A percentile compares a stretch with the other conserved stretches of the same genome.
These are phyloP conservation scores for Rhinoraja longicauda DNA, from an alignment of 2,797 vertebrate genomes.

Conservation along the genomic window DNA sequence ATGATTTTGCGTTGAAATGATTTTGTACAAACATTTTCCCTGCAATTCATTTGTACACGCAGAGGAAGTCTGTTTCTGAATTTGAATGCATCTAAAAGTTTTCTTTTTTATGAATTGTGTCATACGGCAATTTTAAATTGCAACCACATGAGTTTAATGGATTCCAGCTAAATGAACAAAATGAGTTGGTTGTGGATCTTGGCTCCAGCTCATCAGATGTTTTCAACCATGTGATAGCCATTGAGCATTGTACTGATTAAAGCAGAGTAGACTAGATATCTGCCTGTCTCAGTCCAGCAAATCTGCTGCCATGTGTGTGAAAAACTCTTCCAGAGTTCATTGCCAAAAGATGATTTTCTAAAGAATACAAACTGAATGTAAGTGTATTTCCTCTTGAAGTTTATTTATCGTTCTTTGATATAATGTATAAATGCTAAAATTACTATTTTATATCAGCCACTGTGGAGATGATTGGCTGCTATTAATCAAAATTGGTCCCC, in stretches of 20 bases:
- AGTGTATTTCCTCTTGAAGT: neutral
- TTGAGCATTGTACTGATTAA: neutral
- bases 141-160: slow-evolving; percentile 28
- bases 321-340: neutral
- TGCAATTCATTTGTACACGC: neutral
- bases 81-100: neutral
- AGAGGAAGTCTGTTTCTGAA: neutral
- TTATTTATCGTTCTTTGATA: neutral
- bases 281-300: neutral
- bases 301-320: neutral
- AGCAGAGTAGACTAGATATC: neutral
- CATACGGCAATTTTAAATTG: slow-evolving; percentile 30
- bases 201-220: neutral
- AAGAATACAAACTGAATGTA: neutral
- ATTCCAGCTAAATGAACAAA: slow-evolving; percentile 21
- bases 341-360: neutral
- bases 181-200: neutral
- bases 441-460: no score
- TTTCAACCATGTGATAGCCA: neutral
- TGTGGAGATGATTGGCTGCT: no score
- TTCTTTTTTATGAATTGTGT: slow-evolving; percentile 16
- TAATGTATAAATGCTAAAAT: no score
- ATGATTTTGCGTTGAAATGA: neutral
- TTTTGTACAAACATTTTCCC: neutral
- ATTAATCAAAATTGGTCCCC: no score